These are phyloP conservation scores for Trachythela sp. DNA, from an alignment of 64 coral and sea anemone species.

Conservation along the genomic window DNA sequence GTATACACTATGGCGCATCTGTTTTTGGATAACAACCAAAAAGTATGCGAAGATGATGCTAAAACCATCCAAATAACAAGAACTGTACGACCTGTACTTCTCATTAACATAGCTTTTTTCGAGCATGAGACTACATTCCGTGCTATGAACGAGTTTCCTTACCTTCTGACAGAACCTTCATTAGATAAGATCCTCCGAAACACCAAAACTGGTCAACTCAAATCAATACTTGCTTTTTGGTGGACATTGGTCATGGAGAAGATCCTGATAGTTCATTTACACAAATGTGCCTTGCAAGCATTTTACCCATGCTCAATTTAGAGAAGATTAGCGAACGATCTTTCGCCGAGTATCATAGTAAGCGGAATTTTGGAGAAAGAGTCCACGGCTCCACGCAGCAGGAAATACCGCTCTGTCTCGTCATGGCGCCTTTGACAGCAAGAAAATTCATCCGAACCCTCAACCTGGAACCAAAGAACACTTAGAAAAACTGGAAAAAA, in stretches of 20 bases:
- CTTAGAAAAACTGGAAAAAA: conserved; percentile 54
- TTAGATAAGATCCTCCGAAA: neutral
- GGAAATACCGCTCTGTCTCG: neutral
- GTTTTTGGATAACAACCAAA: conserved; percentile 30
- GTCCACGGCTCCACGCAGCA: neutral
- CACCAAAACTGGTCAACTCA: neutral
- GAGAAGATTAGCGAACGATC: neutral
- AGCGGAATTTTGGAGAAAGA: neutral
- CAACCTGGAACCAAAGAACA: conserved; percentile 37
- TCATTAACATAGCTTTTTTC: conserved; percentile 42
- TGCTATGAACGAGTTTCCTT: conserved; percentile 29
- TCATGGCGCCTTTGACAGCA: conserved; percentile 4
- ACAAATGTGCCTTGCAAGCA: neutral
- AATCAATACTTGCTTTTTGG: neutral
- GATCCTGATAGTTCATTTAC: conserved; percentile 17
- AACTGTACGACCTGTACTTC: conserved; percentile 42
- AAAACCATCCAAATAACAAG: conserved; percentile 37
- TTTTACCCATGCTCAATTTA: neutral
- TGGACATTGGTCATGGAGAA: conserved; percentile 7
- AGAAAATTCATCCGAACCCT: conserved; percentile 30
- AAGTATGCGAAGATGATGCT: neutral
- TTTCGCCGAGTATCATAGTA: neutral
- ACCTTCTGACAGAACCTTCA: neutral
- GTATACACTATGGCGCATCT: conserved; percentile 60
- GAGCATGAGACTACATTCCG: conserved; percentile 37